Base-by-base conservation (phyloP, 2,113 vertebrate species). In the Amazona vittata region DNA sequence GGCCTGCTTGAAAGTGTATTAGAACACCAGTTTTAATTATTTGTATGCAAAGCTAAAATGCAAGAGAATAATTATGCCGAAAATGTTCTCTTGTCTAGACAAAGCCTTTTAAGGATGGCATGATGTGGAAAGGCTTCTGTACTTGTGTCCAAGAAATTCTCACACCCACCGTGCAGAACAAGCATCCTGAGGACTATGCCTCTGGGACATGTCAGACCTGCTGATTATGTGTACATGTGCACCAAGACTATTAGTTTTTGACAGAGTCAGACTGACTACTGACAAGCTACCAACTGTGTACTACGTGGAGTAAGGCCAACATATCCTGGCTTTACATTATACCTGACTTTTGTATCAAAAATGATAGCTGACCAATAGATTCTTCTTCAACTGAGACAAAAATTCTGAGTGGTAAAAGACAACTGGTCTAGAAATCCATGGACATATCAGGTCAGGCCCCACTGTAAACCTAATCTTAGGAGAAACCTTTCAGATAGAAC, bases 31-130 rank as follows among this genome's bases (percentile, higher is more conserved):
- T 82, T 94, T 78, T 91, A 89, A 82, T 96, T 89, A 96, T 95
- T 91, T 95, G 57, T 95, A 91, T 87, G 77, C 16, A 79, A 94
- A 95, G 95, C 87, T 87, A 94, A 93, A 94, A 94, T 91, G 77
- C 78, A 96, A 82, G 57, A 69, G 77, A 62, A 73, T 70, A 89
- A 94, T 87, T 84, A 69, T 57, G 70, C 47, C 43, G 78, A 82
- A 95, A 95, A 73, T 62, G 15, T 89, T 93, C 77, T 84, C 74
- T 85, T 91, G 93, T 95, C 95, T 94, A 93, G 95, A 91, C 95
- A 93, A 94, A 96, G 64, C 52, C 55, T 93, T 84, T 76, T 43
- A 79, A 75, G 52, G 25, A 82, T 84, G 43, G 80, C 18, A 82
- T 35, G 57, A 76, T 71, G 24, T 10, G 5, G 26, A 37, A 89